Evolutionary conservation across 2,797 vertebrate species (phyloP).

Genomic region (Eulemur rubriventer): DNA sequence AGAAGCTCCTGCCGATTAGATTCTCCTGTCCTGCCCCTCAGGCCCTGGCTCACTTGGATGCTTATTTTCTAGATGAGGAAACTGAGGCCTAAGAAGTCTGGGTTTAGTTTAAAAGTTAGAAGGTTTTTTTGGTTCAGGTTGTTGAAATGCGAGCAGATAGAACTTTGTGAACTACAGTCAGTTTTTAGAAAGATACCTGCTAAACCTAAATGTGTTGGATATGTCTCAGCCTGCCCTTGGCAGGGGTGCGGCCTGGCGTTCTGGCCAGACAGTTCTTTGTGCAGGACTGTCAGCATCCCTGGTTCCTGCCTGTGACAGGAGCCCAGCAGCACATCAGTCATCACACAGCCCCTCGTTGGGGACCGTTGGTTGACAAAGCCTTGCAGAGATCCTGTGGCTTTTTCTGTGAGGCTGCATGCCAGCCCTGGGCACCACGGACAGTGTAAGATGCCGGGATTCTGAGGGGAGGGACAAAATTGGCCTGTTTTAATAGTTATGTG

Average conservation of each 20-base stretch:
- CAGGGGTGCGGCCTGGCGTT: background rate
- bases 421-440: background rate
- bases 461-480: background rate
- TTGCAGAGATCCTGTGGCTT: background rate
- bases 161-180: background rate
- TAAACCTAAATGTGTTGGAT: too few relatives aligned
- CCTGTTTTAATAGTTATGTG: background rate
- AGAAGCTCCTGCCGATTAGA: background rate
- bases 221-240: fast-evolving
- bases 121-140: background rate
- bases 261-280: background rate
- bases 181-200: background rate
- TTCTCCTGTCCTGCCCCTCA: background rate
- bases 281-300: background rate
- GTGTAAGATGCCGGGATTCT: background rate
- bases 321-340: fast-evolving
- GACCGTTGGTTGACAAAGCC: background rate
- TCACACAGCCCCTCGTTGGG: background rate
- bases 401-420: background rate
- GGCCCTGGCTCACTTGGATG: background rate
- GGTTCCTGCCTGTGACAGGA: background rate
- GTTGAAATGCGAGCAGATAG: background rate
- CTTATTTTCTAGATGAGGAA: background rate
- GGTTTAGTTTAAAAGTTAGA: background rate
- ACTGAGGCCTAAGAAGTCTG: background rate